phyloP scores from a whole-genome alignment of 2,888 invertebrate species.

The Leptarthrus brevirostris region DNA sequence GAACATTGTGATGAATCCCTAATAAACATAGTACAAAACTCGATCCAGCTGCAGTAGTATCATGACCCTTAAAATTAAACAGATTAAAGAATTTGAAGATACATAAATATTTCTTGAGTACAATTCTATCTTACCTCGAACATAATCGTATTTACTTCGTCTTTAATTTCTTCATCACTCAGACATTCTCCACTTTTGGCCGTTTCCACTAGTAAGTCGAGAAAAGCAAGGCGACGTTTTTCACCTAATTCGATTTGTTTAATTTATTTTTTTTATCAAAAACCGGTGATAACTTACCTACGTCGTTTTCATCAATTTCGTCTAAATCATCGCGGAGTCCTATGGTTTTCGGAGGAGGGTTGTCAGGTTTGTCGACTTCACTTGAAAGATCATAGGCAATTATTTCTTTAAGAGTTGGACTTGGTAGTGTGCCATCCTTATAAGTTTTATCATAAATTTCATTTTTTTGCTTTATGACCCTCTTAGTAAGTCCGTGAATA shows the following conservation, averaged over 20 bases:
- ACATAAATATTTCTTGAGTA: neutral
- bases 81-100: neutral
- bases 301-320: conserved; percentile 82
- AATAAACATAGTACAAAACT: conserved; percentile 87
- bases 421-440: conserved; percentile 67
- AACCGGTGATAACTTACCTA: conserved; percentile 71
- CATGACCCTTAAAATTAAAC: conserved; percentile 74
- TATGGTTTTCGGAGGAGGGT: conserved; percentile 68
- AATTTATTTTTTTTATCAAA: neutral
- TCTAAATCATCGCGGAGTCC: conserved; percentile 83
- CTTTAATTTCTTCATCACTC: conserved; percentile 83
- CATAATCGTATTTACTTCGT: conserved; percentile 90
- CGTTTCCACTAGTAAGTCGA: conserved; percentile 89
- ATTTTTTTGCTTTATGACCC: conserved; percentile 74
- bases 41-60: conserved; percentile 87
- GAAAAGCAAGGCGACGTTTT: conserved; percentile 86
- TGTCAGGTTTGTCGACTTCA: neutral
- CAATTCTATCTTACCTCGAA: conserved; percentile 74
- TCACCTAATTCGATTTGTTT: conserved; percentile 69
- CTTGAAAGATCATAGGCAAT: conserved; percentile 56
- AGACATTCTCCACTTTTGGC: conserved; percentile 80
- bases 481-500: conserved; percentile 82
- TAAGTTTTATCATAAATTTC: conserved; percentile 70
- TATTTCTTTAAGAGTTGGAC: conserved; percentile 66
- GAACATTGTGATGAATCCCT: conserved; percentile 83